phyloP scores from a whole-genome alignment of 2,797 vertebrate genomes.

The Molossus alvarezi region DNA sequence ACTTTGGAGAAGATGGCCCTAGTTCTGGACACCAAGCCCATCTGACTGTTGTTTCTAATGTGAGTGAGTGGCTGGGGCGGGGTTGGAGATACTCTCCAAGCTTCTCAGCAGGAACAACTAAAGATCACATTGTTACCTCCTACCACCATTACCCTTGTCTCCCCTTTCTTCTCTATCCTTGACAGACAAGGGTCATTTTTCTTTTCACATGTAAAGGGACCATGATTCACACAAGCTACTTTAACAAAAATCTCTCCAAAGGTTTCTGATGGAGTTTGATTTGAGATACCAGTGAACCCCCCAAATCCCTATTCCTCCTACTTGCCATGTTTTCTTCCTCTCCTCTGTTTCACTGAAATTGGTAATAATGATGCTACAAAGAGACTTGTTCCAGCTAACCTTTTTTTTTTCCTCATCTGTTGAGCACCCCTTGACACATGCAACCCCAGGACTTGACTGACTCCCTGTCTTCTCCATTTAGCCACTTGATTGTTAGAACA shows the following conservation, averaged over 20 bases:
- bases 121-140: background rate
- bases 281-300: background rate
- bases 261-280: slow-evolving; percentile 29
- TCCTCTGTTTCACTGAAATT: slow-evolving; percentile 22
- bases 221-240: background rate
- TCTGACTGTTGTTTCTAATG: slow-evolving; percentile 22
- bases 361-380: background rate
- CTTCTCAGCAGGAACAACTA: slow-evolving; percentile 39
- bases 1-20: slow-evolving; percentile 5
- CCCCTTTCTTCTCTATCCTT: slow-evolving; percentile 57
- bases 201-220: background rate
- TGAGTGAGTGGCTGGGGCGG: background rate
- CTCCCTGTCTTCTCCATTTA: background rate
- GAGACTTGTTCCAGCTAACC: background rate
- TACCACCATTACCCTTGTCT: background rate
- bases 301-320: slow-evolving; percentile 20
- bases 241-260: slow-evolving; percentile 45
- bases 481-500: background rate
- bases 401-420: background rate
- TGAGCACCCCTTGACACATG: background rate
- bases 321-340: background rate
- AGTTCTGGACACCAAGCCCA: background rate
- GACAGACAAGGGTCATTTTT: background rate
- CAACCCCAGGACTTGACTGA: background rate
- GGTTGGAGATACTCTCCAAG: background rate